These are phyloP conservation scores for Stegodyphus dumicola DNA, from an alignment of 1,140 invertebrate species.

Conservation along the genomic window DNA sequence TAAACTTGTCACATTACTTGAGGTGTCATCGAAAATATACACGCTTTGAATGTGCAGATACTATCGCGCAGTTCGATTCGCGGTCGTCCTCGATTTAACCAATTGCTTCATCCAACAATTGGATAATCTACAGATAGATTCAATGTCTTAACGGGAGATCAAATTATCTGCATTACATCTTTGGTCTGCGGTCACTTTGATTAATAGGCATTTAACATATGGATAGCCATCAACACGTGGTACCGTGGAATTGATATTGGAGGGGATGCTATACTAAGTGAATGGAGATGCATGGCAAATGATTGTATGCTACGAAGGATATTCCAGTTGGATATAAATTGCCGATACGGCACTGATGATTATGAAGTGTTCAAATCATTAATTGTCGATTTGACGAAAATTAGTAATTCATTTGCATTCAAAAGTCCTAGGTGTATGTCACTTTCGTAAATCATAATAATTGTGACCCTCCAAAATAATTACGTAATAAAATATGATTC, in stretches of 20 bases:
- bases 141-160: slow-evolving; percentile 20
- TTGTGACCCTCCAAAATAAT: no score
- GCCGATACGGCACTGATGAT: not conserved
- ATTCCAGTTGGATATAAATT: not conserved
- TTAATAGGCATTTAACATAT: slow-evolving; percentile 26
- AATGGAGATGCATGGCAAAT: not conserved
- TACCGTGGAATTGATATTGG: not conserved
- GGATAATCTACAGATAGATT: slow-evolving; percentile 33
- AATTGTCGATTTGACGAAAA: not conserved
- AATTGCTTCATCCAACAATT: slow-evolving; percentile 19
- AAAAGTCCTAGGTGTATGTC: no score
- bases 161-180: slow-evolving; percentile 18
- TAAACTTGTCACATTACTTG: not conserved
- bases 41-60: not conserved
- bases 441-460: no score
- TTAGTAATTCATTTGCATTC: not conserved
- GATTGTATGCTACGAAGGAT: not conserved
- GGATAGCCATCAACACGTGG: not conserved
- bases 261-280: not conserved
- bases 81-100: not conserved
- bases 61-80: not conserved
- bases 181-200: not conserved
- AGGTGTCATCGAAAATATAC: not conserved
- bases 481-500: no score
- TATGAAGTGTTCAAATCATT: not conserved